phyloP scores from a whole-genome alignment of 2,888 invertebrate genomes.

The Atrina japonica region DNA sequence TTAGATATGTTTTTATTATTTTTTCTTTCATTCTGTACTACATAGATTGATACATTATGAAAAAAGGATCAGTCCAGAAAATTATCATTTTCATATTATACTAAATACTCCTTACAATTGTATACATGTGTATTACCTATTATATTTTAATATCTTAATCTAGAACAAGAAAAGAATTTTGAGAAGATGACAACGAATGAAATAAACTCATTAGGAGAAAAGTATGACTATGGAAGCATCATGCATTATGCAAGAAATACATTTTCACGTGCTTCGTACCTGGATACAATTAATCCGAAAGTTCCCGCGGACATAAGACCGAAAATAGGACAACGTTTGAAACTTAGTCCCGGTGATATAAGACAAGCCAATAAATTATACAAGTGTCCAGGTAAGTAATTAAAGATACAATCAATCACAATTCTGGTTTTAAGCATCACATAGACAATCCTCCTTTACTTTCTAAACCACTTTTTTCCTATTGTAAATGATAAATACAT shows the following conservation, averaged over 20 bases:
- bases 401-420: not conserved
- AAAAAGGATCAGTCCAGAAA: no score
- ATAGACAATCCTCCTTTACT: not conserved
- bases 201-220: conserved; percentile 96
- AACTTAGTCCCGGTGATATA: conserved; percentile 96
- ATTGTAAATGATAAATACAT: not conserved
- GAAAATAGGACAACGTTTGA: conserved; percentile 97
- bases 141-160: conserved; percentile 40
- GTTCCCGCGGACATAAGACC: conserved; percentile 84
- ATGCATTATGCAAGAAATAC: conserved; percentile 99
- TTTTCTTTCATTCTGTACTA: no score
- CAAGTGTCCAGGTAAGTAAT: conserved; percentile 90
- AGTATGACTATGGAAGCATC: conserved; percentile 98
- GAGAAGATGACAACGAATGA: conserved; percentile 97
- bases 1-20: no score
- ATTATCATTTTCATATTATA: no score
- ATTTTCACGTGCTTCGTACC: conserved; percentile 90
- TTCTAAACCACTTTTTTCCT: not conserved
- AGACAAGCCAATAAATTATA: conserved; percentile 98
- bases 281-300: conserved; percentile 95
- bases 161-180: conserved; percentile 99
- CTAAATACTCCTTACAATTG: no score
- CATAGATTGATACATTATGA: no score
- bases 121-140: no score
- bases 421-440: no score